A percentile compares a stretch with the other conserved stretches of the same genome.
phyloP scores from a whole-genome alignment of 2,113 vertebrate genomes.

The Otolemur garnettii region DNA sequence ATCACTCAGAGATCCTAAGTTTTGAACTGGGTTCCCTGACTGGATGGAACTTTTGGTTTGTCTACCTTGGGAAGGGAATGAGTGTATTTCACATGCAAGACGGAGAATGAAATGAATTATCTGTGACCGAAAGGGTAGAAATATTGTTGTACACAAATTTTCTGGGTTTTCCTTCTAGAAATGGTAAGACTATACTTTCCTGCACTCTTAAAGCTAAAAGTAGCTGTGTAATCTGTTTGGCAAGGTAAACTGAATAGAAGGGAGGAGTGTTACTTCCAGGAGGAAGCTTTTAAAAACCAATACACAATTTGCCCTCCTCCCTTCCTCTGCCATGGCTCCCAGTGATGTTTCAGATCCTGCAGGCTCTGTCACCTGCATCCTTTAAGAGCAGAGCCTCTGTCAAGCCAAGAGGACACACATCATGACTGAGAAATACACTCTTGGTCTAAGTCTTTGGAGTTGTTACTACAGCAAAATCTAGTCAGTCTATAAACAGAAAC shows the following conservation, averaged over 20 bases:
- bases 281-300: background rate
- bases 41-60: background rate
- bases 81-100: background rate
- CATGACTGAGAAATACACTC: background rate
- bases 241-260: background rate
- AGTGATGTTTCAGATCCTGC: background rate
- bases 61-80: background rate
- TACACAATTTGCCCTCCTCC: background rate
- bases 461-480: background rate
- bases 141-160: background rate
- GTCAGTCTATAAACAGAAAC: conserved; percentile 1
- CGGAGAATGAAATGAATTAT: background rate
- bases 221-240: background rate
- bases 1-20: background rate
- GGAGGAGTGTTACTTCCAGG: background rate
- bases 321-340: background rate
- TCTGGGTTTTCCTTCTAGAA: background rate
- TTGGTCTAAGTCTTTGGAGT: background rate
- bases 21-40: background rate
- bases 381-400: background rate
- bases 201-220: background rate
- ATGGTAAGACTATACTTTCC: background rate
- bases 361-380: background rate
- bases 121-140: background rate
- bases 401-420: background rate